Evolutionary conservation across 2,113 vertebrate species (phyloP).

Genomic region (Martes martes): DNA sequence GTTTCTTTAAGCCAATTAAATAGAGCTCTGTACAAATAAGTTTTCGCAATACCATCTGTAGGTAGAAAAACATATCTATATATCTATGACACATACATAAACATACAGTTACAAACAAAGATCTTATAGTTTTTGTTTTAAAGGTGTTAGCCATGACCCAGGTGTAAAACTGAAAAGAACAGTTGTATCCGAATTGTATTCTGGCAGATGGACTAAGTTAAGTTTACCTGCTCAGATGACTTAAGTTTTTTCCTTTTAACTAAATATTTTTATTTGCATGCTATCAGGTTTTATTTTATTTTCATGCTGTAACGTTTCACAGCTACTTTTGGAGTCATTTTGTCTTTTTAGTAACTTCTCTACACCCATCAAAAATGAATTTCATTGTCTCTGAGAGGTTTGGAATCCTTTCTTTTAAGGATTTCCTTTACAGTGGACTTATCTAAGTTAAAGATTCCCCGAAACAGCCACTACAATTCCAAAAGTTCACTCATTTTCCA

Average conservation of each 20-base stretch:
- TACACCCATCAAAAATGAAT: background rate
- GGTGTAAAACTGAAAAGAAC: background rate
- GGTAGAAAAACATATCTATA: background rate
- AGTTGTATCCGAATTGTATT: background rate
- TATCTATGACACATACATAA: background rate
- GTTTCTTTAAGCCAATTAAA: background rate
- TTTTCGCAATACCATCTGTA: background rate
- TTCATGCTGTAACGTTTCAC: background rate
- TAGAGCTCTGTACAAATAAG: background rate
- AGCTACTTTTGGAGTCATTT: background rate
- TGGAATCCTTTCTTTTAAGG: background rate
- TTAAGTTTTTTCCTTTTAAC: background rate
- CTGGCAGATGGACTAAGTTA: background rate
- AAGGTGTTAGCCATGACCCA: background rate
- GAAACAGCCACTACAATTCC: background rate
- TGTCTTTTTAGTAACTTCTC: background rate
- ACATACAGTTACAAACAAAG: background rate
- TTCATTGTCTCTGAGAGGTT: background rate
- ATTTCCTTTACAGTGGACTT: background rate
- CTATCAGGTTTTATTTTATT: background rate
- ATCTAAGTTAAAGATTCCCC: background rate
- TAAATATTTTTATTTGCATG: background rate
- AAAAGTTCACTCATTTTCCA: background rate
- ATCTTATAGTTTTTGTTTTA: background rate
- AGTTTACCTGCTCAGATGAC: background rate